Conservation (phyloP, 2,888 invertebrate species). For the Pammene aurita region DNA sequence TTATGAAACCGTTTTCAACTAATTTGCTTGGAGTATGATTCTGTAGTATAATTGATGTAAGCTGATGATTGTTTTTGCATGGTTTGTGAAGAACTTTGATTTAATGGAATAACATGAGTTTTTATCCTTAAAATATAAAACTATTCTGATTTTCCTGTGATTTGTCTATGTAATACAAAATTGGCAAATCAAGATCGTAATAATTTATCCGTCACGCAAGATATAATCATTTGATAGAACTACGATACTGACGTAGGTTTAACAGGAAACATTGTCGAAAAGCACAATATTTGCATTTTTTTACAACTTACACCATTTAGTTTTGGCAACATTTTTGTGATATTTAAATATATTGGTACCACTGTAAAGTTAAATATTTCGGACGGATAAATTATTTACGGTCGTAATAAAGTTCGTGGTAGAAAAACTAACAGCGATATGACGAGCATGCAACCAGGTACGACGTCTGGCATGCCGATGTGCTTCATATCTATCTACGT, state of each 20-base stretch:
- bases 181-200: background rate
- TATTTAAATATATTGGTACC: too few relatives aligned
- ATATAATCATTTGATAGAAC: too few relatives aligned
- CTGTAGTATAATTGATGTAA: slow-evolving; percentile 6
- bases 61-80: slow-evolving; percentile 23
- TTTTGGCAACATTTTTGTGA: too few relatives aligned
- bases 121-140: background rate
- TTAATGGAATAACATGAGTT: background rate
- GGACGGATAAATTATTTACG: slow-evolving; percentile 2
- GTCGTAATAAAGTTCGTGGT: background rate
- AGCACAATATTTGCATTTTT: too few relatives aligned
- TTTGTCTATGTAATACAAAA: background rate
- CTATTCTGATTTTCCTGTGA: background rate
- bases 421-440: background rate
- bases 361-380: too few relatives aligned
- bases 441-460: slow-evolving; percentile 7
- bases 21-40: slow-evolving; percentile 14
- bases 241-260: background rate
- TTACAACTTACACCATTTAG: too few relatives aligned
- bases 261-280: too few relatives aligned
- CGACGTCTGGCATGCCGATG: slow-evolving; percentile 3
- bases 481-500: slow-evolving; percentile 19
- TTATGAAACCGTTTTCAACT: slow-evolving; percentile 20
- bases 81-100: background rate
- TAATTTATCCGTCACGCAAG: background rate